Percentiles rank a stretch among this genome's conserved stretches.
These are phyloP conservation scores for Varanus komodoensis DNA, from an alignment of 2,113 vertebrate genomes.

Conservation along the genomic window DNA sequence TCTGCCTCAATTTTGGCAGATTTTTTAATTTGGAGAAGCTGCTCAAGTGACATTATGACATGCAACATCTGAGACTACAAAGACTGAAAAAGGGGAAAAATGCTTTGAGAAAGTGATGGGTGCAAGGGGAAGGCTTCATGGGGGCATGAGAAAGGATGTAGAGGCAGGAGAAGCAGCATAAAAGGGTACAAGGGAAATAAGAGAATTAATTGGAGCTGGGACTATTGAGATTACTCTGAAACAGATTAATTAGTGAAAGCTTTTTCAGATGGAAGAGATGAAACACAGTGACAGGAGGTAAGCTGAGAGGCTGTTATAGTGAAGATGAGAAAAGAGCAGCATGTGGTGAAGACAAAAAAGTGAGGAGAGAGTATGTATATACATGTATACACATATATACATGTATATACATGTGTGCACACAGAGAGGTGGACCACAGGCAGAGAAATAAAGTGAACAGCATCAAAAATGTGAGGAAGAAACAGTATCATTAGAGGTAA, in stretches of 20 bases:
- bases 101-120: not conserved
- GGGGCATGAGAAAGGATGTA: not conserved
- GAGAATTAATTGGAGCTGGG: not conserved
- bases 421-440: not conserved
- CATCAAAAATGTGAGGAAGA: not conserved
- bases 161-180: not conserved
- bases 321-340: not conserved
- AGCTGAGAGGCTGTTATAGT: not conserved
- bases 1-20: not conserved
- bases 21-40: not conserved
- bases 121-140: not conserved
- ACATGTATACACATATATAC: too few relatives aligned
- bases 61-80: not conserved
- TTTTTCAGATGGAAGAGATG: not conserved
- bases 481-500: not conserved
- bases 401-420: too few relatives aligned
- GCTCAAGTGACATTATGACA: not conserved
- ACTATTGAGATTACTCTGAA: too few relatives aligned
- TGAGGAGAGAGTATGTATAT: not conserved
- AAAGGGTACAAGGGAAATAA: not conserved
- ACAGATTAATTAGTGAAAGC: too few relatives aligned
- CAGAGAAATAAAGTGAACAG: not conserved
- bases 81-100: not conserved
- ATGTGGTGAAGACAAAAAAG: not conserved
- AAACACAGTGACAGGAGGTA: not conserved